Percentiles rank a stretch among this genome's conserved stretches.
Evolutionary conservation across 2,888 invertebrate species (phyloP).

Genomic region (Trissolcus brochymenae): DNA sequence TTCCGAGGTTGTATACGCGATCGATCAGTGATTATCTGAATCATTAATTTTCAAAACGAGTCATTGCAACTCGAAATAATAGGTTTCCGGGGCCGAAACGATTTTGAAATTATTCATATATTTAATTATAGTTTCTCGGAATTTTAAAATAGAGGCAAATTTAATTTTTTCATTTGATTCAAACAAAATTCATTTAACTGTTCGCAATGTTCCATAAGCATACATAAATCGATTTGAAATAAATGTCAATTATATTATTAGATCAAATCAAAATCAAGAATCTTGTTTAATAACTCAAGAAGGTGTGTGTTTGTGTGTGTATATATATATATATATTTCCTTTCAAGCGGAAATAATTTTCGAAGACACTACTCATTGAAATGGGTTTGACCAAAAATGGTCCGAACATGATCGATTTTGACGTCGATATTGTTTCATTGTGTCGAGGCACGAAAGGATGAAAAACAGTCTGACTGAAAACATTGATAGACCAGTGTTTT

Average conservation of each 20-base stretch:
- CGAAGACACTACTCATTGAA: slow-evolving; percentile 19
- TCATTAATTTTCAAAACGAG: background rate
- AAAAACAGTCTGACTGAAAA: slow-evolving; percentile 33
- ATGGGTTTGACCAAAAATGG: slow-evolving; percentile 21
- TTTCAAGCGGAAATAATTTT: slow-evolving; percentile 13
- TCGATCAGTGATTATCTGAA: background rate
- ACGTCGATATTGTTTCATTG: slow-evolving; percentile 48
- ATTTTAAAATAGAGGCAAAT: too few relatives aligned
- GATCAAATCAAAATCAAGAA: background rate
- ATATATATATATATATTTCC: too few relatives aligned
- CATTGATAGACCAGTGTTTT: slow-evolving; percentile 37
- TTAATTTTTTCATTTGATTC: too few relatives aligned
- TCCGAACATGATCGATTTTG: slow-evolving; percentile 30
- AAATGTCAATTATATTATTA: background rate
- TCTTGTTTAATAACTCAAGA: background rate
- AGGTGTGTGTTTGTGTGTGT: too few relatives aligned
- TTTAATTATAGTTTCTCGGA: too few relatives aligned
- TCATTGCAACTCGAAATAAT: too few relatives aligned
- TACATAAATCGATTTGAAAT: too few relatives aligned
- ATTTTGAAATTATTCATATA: too few relatives aligned
- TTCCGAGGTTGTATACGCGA: background rate
- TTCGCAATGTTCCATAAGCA: too few relatives aligned
- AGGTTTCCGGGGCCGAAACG: too few relatives aligned
- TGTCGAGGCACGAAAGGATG: slow-evolving; percentile 42
- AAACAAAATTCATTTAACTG: too few relatives aligned